phyloP scores from a whole-genome alignment of 2,888 invertebrate species.

The Eurois occulta region DNA sequence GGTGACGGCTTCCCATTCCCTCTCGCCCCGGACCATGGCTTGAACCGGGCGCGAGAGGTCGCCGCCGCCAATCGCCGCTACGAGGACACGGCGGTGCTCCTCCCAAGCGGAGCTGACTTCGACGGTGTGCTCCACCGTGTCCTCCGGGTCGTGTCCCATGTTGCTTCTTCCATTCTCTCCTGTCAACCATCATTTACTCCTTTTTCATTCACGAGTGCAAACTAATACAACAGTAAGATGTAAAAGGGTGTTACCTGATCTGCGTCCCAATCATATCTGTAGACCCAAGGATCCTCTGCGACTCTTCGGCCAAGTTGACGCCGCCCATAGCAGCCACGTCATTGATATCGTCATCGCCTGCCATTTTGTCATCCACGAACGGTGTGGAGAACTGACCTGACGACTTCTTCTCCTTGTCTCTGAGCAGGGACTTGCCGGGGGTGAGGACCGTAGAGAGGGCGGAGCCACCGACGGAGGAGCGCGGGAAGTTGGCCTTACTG shows the following conservation, averaged over 20 bases:
- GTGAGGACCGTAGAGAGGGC: constrained; percentile 83
- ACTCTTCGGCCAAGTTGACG: constrained; percentile 98
- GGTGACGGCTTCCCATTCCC: too few species aligned
- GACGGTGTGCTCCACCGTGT: too few species aligned
- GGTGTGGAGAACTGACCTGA: constrained; percentile 77
- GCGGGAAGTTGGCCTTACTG: constrained; percentile 80
- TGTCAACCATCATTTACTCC: not conserved
- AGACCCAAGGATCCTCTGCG: constrained; percentile 97
- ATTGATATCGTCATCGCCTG: constrained; percentile 98
- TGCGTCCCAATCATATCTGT: constrained; percentile 97
- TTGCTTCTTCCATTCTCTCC: not conserved
- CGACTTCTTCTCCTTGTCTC: constrained; percentile 94
- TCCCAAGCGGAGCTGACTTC: too few species aligned
- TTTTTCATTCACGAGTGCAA: not conserved
- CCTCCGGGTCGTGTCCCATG: too few species aligned
- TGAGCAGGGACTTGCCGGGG: constrained; percentile 91
- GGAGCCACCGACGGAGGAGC: constrained; percentile 76
- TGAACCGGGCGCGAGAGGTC: too few species aligned
- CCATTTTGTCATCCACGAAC: constrained; percentile 89
- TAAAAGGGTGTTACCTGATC: constrained; percentile 87
- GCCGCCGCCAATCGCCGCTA: too few species aligned
- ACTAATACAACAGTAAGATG: not conserved
- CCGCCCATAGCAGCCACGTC: constrained; percentile 99
- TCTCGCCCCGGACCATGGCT: too few species aligned
- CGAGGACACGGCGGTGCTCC: too few species aligned